phyloP scores from a whole-genome alignment of 2,888 invertebrate species.

The Heliconius aoede region DNA sequence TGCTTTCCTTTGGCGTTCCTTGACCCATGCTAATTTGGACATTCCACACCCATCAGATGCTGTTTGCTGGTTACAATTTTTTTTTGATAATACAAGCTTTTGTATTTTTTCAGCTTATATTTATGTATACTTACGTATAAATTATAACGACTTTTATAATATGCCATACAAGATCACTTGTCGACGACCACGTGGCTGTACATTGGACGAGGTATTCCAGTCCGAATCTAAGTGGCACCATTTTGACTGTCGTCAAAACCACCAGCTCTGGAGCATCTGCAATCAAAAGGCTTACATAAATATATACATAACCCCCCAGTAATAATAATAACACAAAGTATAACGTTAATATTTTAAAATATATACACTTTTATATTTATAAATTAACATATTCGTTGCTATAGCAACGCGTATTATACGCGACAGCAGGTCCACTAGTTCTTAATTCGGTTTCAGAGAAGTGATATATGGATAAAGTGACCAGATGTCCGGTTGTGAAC shows the following conservation, averaged over 20 bases:
- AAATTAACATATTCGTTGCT: too few relatives aligned
- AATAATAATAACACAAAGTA: too few relatives aligned
- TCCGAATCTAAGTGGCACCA: conserved; percentile 77
- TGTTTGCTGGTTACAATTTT: too few relatives aligned
- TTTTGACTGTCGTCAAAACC: conserved; percentile 84
- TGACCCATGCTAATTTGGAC: neutral
- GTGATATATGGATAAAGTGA: neutral
- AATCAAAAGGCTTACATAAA: neutral
- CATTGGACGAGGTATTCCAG: conserved; percentile 87
- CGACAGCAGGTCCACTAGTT: too few relatives aligned
- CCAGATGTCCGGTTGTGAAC: too few relatives aligned
- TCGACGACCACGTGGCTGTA: conserved; percentile 86
- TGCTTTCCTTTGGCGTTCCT: neutral
- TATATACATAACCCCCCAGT: too few relatives aligned
- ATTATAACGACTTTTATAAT: conserved; percentile 87
- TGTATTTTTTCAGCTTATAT: too few relatives aligned
- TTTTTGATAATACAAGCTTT: too few relatives aligned
- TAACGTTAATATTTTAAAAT: too few relatives aligned
- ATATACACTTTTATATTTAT: too few relatives aligned
- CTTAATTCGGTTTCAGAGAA: neutral
- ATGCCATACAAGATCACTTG: conserved; percentile 87
- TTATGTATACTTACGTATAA: conserved; percentile 84
- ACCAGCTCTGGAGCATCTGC: conserved; percentile 90
- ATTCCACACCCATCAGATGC: neutral
- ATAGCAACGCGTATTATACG: too few relatives aligned